Base-by-base conservation (phyloP, 2,113 vertebrate genomes). In the Phoxinus phoxinus region DNA sequence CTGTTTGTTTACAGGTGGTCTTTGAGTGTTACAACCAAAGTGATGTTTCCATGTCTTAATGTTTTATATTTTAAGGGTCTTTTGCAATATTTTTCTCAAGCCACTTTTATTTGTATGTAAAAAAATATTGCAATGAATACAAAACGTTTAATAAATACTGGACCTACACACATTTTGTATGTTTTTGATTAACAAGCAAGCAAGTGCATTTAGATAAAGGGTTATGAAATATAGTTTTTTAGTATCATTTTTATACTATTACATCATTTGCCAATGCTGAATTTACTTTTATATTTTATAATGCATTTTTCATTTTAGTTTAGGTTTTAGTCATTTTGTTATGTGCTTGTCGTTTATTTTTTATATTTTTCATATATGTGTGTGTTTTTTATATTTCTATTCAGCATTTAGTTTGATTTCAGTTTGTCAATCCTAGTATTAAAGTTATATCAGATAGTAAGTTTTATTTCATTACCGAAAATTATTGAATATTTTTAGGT, bases 121-220 rank as follows among this genome's bases (percentile, higher is more conserved):
- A 59, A 59, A 56, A 61, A 2, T 25, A 79, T 61, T 79, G 56
- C 23, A 44, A 3, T 27, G 10, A 35, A 77, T 56, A 4, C 17
- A 41, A 44, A 80, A 17, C 9, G 8, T 80, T 63, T 80, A 80
- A 81, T 81, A 81, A 81, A 81, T 61, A 65, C 11, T 81, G 13
- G 9, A 65, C 7, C 37, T 61, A 61, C 23, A 61, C 32, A 25
- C 25, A 78, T 9, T 25, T 53, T 78, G 10, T 56, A 0, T 1
- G 2, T 21, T 56, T 76, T 56, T 56, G 0, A 41, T 11, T 71
- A 41, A 71, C 32, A 67, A 15, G 15, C 32, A 67, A 15, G 15
- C 15, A n/a, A 71, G 9, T 72, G 35, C 19, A 44, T 72, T 44
- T 44, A 13, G 4, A n/a, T 41, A n/a, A 72, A 44, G 21, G 61